Evolutionary conservation across 2,797 vertebrate genomes (phyloP).

Genomic region (Coregonus ussuriensis): DNA sequence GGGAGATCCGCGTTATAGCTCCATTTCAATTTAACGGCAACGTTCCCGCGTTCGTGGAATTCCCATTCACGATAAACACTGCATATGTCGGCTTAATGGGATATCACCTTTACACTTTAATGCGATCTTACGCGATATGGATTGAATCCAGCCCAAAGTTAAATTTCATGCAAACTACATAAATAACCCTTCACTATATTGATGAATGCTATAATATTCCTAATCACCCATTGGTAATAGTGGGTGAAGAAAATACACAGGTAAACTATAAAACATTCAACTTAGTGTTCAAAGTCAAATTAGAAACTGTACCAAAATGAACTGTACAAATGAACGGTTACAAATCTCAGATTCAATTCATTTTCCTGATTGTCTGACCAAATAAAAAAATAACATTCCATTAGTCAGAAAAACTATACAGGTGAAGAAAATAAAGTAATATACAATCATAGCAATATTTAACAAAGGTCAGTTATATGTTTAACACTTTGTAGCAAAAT

Average conservation of each 20-base stretch:
- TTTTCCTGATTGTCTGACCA: constrained; percentile 76
- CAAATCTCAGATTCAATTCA: constrained; percentile 52
- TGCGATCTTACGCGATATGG: too few relatives aligned
- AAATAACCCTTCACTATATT: constrained; percentile 72
- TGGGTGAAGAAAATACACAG: constrained; percentile 66
- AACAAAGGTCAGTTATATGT: constrained; percentile 66
- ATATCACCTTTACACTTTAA: too few relatives aligned
- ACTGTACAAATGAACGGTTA: constrained; percentile 59
- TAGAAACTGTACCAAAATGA: constrained; percentile 64
- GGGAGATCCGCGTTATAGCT: too few relatives aligned
- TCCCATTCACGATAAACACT: too few relatives aligned
- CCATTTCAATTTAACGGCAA: too few relatives aligned
- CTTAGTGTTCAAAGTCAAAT: constrained; percentile 70
- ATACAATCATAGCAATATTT: constrained; percentile 68
- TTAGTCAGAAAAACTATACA: constrained; percentile 53
- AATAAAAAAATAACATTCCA: constrained; percentile 44
- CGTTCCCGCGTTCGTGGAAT: too few relatives aligned
- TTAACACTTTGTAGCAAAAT: constrained; percentile 68
- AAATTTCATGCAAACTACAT: constrained; percentile 80
- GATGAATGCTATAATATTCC: constrained; percentile 80
- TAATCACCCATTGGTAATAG: constrained; percentile 85
- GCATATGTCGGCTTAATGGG: too few relatives aligned
- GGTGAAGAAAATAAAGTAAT: constrained; percentile 56
- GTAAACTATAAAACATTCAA: constrained; percentile 80
- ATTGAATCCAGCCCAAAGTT: constrained; percentile 56